phyloP scores from a whole-genome alignment of 2,797 vertebrate species.

The Phoxinus dragarum region DNA sequence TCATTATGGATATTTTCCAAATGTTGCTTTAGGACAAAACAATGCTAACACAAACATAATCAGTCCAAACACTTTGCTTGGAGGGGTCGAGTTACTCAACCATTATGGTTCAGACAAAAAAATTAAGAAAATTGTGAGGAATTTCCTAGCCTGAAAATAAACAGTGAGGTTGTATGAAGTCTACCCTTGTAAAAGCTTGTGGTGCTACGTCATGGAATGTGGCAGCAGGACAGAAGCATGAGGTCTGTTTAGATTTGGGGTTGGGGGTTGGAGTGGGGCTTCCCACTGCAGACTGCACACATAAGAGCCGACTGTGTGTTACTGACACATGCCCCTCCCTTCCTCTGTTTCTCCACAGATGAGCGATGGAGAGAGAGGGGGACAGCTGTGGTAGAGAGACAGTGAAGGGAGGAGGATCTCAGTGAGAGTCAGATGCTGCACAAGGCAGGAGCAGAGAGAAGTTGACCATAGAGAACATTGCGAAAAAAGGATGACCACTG shows the following conservation, averaged over 20 bases:
- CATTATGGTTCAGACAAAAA: constrained; percentile 53
- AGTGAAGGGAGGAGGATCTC: constrained; percentile 33
- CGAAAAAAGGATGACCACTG: constrained; percentile 10
- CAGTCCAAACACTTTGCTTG: constrained; percentile 22
- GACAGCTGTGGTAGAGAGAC: constrained; percentile 54
- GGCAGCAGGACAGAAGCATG: constrained; percentile 46
- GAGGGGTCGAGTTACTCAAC: constrained; percentile 41
- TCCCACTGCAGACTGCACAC: constrained; percentile 48
- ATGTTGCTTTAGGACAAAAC: constrained; percentile 17
- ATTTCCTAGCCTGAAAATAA: constrained; percentile 73
- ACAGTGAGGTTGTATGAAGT: constrained; percentile 64
- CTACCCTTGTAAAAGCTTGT: constrained; percentile 61
- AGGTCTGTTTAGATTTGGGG: constrained; percentile 61
- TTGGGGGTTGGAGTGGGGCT: constrained; percentile 45
- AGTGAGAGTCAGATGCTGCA: constrained; percentile 45
- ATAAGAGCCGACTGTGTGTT: constrained; percentile 71
- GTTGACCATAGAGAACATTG: not conserved
- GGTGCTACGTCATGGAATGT: constrained; percentile 70
- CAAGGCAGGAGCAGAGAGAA: constrained; percentile 25
- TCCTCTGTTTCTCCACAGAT: constrained; percentile 79
- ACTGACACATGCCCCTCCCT: constrained; percentile 68
- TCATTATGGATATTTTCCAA: not conserved
- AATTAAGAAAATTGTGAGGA: constrained; percentile 64
- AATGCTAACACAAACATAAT: constrained; percentile 21
- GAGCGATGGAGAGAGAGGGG: constrained; percentile 57